A percentile compares a stretch with the other conserved stretches of the same genome.
These are phyloP conservation scores for Stegodyphus dumicola DNA, from an alignment of 1,140 invertebrate species.

Conservation along the genomic window DNA sequence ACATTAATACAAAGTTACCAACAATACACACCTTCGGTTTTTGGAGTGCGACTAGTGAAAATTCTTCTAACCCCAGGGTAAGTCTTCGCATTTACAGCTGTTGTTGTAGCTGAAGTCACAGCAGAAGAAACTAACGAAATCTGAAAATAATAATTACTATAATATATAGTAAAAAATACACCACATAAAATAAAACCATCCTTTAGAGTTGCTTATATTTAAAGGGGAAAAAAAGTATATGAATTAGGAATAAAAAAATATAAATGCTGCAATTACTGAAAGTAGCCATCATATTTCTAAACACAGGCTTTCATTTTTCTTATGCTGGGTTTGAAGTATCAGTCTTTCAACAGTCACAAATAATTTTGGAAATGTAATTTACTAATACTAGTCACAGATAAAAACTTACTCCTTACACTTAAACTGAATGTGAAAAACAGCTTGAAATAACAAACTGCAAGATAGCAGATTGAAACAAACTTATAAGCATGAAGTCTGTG, in stretches of 20 bases:
- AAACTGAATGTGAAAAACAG: no score
- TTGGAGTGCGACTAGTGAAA: constrained; percentile 74
- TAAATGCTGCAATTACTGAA: no score
- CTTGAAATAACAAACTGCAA: no score
- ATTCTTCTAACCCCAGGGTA: constrained; percentile 75
- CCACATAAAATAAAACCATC: neutral
- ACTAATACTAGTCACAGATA: no score
- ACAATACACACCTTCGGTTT: constrained; percentile 40
- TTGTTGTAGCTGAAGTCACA: constrained; percentile 64
- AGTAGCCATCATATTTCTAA: no score
- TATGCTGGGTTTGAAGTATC: no score
- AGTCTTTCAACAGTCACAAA: no score
- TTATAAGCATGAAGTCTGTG: no score
- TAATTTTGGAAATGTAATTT: no score
- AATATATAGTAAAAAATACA: neutral
- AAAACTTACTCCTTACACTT: no score
- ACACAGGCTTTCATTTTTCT: no score
- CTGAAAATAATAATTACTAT: constrained; percentile 9
- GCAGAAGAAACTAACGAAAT: constrained; percentile 52
- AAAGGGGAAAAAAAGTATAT: neutral
- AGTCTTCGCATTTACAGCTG: constrained; percentile 73
- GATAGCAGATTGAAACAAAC: no score
- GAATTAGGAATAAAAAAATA: neutral
- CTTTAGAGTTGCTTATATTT: neutral
- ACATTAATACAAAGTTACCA: neutral